These are phyloP conservation scores for Hydriomena furcata DNA, from an alignment of 2,888 invertebrate genomes.

Conservation along the genomic window DNA sequence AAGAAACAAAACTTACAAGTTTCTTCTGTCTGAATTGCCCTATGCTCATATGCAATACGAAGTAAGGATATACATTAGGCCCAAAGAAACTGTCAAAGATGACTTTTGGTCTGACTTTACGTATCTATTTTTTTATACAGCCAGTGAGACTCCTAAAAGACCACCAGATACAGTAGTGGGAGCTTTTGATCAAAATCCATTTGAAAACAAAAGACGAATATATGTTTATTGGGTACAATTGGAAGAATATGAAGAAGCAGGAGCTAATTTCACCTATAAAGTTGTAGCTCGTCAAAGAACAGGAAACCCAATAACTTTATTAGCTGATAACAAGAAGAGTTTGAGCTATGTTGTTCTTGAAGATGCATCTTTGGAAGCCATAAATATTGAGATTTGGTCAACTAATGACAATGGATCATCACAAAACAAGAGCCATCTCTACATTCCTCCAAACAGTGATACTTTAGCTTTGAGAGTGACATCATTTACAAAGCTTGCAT, in stretches of 20 bases:
- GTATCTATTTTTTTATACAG: slow-evolving; percentile 84
- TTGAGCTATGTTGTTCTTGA: slow-evolving; percentile 84
- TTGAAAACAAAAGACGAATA: slow-evolving; percentile 82
- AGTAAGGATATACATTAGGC: slow-evolving; percentile 87
- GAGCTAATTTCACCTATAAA: slow-evolving; percentile 88
- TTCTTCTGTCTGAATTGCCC: slow-evolving; percentile 79
- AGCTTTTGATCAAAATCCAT: slow-evolving; percentile 86
- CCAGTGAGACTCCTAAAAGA: slow-evolving; percentile 82
- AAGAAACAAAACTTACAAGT: slow-evolving; percentile 61
- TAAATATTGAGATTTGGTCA: slow-evolving; percentile 84
- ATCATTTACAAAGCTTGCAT: slow-evolving; percentile 89
- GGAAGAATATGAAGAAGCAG: slow-evolving; percentile 87
- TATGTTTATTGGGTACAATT: slow-evolving; percentile 92
- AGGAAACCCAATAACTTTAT: slow-evolving; percentile 54
- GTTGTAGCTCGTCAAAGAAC: slow-evolving; percentile 67
- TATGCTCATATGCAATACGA: slow-evolving; percentile 88
- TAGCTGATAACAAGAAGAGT: slow-evolving; percentile 79
- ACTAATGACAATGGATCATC: slow-evolving; percentile 85
- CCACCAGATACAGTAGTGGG: slow-evolving; percentile 89
- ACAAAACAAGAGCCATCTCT: slow-evolving; percentile 79
- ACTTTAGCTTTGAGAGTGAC: slow-evolving; percentile 68
- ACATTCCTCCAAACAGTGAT: slow-evolving; percentile 83
- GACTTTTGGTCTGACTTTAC: slow-evolving; percentile 89
- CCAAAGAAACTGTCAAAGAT: slow-evolving; percentile 73
- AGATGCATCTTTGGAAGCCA: slow-evolving; percentile 68